Percentiles rank a stretch among this genome's conserved stretches.
These are phyloP conservation scores for Neotoxoptera formosana DNA, from an alignment of 1,140 invertebrate genomes.

Conservation along the genomic window DNA sequence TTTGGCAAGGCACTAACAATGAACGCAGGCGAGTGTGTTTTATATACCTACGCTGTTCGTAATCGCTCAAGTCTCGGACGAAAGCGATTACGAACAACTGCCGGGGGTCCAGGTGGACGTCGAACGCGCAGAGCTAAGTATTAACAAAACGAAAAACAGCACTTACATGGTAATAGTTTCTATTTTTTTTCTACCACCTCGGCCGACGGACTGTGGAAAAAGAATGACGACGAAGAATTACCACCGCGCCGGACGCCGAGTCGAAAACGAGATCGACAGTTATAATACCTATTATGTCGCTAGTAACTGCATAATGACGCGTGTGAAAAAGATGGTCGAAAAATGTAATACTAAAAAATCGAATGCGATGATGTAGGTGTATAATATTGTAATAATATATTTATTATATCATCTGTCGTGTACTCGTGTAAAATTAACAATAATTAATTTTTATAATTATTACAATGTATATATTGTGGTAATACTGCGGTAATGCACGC, in stretches of 20 bases:
- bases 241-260: neutral
- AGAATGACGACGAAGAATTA: neutral
- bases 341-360: neutral
- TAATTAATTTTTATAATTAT: neutral
- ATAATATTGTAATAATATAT: neutral
- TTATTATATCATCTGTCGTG: neutral
- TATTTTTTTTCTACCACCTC: neutral
- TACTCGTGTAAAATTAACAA: neutral
- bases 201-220: neutral
- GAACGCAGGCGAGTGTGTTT: neutral
- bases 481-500: neutral
- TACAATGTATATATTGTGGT: neutral
- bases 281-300: neutral
- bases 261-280: neutral
- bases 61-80: neutral
- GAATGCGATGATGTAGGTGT: neutral
- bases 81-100: neutral
- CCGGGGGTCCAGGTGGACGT: neutral
- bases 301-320: neutral
- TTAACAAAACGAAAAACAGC: neutral
- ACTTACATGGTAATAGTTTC: constrained; percentile 28
- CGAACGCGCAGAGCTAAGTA: neutral
- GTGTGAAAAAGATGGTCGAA: neutral
- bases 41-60: neutral
- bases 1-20: neutral